Evolutionary conservation across 2,113 vertebrate species (phyloP).

Genomic region (Rynchops niger): DNA sequence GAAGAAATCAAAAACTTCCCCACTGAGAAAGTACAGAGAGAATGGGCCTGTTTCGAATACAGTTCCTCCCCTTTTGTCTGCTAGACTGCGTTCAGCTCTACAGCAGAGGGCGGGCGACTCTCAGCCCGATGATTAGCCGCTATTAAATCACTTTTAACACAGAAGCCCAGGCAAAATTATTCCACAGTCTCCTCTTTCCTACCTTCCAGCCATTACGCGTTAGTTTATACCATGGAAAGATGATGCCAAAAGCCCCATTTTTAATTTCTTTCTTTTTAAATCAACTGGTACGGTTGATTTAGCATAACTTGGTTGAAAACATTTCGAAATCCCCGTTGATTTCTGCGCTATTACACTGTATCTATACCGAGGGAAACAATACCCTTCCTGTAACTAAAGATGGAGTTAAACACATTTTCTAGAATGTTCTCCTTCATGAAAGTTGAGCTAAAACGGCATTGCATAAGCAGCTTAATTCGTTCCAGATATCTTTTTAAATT

Average conservation of each 20-base stretch:
- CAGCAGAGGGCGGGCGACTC: slow-evolving; percentile 12
- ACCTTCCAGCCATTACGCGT: background rate
- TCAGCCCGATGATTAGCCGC: background rate
- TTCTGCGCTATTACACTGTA: background rate
- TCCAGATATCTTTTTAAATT: background rate
- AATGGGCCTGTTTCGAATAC: background rate
- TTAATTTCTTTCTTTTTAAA: background rate
- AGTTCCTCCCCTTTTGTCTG: background rate
- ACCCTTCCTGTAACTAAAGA: background rate
- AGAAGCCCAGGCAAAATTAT: background rate
- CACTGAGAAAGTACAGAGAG: background rate
- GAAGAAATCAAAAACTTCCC: background rate
- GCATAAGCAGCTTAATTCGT: background rate
- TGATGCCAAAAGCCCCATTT: background rate
- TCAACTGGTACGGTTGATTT: background rate
- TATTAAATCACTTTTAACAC: background rate
- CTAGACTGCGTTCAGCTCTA: background rate
- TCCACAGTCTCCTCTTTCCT: background rate
- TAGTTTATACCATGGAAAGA: background rate
- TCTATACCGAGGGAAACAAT: background rate
- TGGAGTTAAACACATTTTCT: background rate
- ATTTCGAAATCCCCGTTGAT: background rate
- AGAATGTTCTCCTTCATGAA: background rate
- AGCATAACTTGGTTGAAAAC: background rate
- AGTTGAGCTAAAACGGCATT: background rate